Evolutionary conservation across 2,888 invertebrate species (phyloP).

Genomic region (Yponomeuta malinellus): DNA sequence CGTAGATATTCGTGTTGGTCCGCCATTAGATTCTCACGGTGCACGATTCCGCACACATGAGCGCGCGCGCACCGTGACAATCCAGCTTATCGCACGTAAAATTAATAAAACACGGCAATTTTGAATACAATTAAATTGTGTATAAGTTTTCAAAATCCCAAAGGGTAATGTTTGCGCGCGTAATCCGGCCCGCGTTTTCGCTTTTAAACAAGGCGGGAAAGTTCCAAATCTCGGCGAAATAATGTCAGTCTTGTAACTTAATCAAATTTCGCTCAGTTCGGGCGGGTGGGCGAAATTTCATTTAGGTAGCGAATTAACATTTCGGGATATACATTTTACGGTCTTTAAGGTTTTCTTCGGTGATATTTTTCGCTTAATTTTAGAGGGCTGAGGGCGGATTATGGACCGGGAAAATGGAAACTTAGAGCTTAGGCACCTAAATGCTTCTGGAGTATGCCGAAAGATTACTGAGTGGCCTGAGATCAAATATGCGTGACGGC

Average conservation of each 20-base stretch:
- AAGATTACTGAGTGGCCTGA: not conserved
- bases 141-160: not conserved
- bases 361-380: conserved; percentile 19
- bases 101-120: no score
- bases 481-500: not conserved
- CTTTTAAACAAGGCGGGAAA: conserved; percentile 21
- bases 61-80: no score
- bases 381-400: conserved; percentile 9
- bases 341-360: conserved; percentile 38
- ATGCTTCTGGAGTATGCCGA: not conserved
- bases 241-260: conserved; percentile 62
- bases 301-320: conserved; percentile 57
- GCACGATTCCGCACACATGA: no score
- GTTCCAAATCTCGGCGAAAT: conserved; percentile 39
- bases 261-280: conserved; percentile 65
- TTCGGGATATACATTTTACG: conserved; percentile 60
- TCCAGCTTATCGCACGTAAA: no score
- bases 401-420: not conserved
- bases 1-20: no score
- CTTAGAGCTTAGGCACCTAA: not conserved
- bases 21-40: no score
- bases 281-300: conserved; percentile 49
- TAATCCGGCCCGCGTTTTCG: not conserved
- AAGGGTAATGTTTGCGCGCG: not conserved
- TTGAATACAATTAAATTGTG: no score